Evolutionary conservation across 2,797 vertebrate genomes (phyloP), one percentile per base, ranked within the genome.

Genomic region (Atherinosoma microstoma): DNA sequence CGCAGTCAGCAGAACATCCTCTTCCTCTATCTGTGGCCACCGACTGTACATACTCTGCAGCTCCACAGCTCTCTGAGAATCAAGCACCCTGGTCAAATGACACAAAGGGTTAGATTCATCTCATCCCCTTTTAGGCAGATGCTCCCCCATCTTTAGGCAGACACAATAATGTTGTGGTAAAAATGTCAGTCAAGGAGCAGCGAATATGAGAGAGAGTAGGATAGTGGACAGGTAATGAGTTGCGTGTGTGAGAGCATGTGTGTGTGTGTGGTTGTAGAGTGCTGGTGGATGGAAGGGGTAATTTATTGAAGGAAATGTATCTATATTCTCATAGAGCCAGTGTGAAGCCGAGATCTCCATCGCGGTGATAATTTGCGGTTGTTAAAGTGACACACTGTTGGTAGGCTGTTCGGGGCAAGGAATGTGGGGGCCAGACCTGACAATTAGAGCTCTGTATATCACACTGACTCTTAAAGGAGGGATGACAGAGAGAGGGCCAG

Each of bases 231-330:
- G 70, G 82, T 93, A 93, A 93, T 95, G 89, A 86, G 88, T 58
- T 88, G 40, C 51, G 91, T 67, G 75, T 84, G 75, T 42, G 60
- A 20, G 22, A 56, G 56, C 60, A 42, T 61, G 66, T 77, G 66
- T 67, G 65, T 59, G 29, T 65, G 63, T 58, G 75, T 58, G 36
- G 12, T 20, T 66, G 72, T 45, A 40, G 27, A 54, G 76, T 49
- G 72, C 40, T 34, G 63, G 34, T 60, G 57, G 71, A 59, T 57
- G 64, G 36, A 30, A 34, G 67, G 69, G 56, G 77, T 85, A 89
- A 98, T 97, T 97, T 97, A 98, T 96, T 93, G 96, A 96, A 92
- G 94, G 94, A 96, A 98, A 96, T 94, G 93, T 95, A 95, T 96
- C 95, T 96, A 93, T 97, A 96, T 95, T 96, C 94, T 95, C 94